Conservation (phyloP, 2,888 invertebrate species). For the Chrysopilus asiliformis region DNA sequence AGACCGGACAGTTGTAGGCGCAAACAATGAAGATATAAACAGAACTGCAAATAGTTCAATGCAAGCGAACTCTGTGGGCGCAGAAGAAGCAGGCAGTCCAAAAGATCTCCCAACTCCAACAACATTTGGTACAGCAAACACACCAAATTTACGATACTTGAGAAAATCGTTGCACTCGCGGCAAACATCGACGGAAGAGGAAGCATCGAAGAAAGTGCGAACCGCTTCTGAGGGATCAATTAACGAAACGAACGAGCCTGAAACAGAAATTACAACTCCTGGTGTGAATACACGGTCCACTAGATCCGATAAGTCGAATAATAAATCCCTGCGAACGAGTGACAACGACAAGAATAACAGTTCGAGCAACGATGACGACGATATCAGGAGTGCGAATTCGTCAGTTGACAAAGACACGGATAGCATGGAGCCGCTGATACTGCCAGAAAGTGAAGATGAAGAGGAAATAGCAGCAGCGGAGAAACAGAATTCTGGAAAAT, state of each 20-base stretch:
- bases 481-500: too few relatives aligned
- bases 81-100: background rate
- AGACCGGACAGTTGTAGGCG: background rate
- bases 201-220: constrained; percentile 17
- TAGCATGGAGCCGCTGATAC: too few relatives aligned
- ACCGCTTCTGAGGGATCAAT: constrained; percentile 18
- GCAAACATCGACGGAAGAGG: constrained; percentile 15
- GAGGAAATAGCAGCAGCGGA: too few relatives aligned
- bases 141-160: constrained; percentile 19
- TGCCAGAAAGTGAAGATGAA: too few relatives aligned
- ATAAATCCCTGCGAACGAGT: constrained; percentile 1
- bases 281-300: background rate
- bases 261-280: background rate
- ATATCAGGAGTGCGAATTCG: too few relatives aligned
- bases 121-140: constrained; percentile 22
- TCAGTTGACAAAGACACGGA: too few relatives aligned
- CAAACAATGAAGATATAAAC: background rate
- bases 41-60: constrained; percentile 3
- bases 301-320: background rate
- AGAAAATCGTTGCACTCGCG: constrained; percentile 22
- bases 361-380: background rate
- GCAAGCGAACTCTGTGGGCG: background rate
- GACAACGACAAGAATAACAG: background rate
- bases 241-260: background rate
- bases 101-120: constrained; percentile 17